Percentiles rank a stretch among this genome's conserved stretches.
These are phyloP conservation scores for Neolamprologus sp. DNA, from an alignment of 2,113 vertebrate species.

Conservation along the genomic window DNA sequence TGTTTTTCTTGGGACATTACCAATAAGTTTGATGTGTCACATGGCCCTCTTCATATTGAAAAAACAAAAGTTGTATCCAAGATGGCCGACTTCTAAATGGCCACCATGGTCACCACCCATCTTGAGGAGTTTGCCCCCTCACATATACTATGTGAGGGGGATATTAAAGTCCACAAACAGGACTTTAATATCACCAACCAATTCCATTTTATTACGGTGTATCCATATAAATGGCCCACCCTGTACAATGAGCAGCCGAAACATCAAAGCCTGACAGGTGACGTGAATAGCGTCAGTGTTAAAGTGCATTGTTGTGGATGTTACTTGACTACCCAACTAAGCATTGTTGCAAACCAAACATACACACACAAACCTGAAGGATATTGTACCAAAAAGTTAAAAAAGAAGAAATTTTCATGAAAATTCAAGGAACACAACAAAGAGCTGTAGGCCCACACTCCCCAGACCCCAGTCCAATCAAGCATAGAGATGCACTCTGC, in stretches of 20 bases:
- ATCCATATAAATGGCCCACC: no score
- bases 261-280: neutral
- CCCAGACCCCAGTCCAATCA: neutral
- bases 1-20: no score
- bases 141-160: no score
- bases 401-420: neutral
- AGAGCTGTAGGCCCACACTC: neutral
- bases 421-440: neutral
- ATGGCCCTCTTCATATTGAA: no score
- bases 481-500: neutral
- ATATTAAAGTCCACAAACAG: no score
- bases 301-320: neutral
- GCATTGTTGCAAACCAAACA: neutral
- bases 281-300: neutral
- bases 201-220: no score
- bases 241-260: neutral
- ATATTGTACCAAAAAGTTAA: neutral
- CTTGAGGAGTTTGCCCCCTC: no score
- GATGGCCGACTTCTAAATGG: no score
- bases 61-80: no score
- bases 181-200: no score
- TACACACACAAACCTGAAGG: neutral
- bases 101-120: no score
- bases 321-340: neutral
- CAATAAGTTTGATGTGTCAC: no score